phyloP scores from a whole-genome alignment of 2,888 invertebrate genomes.

The Leptopilina drosophilae region DNA sequence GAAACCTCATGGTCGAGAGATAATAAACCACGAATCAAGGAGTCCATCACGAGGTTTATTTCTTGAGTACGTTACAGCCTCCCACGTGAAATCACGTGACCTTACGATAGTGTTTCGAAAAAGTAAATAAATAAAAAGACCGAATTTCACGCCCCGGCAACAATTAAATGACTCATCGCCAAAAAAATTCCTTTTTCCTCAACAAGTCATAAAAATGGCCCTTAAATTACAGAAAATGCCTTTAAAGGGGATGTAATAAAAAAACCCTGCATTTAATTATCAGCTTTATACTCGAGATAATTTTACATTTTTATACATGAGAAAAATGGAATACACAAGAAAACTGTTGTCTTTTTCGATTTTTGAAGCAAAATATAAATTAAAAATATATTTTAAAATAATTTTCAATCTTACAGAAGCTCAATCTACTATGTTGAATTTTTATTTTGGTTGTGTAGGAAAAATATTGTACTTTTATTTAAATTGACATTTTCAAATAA shows the following conservation, averaged over 20 bases:
- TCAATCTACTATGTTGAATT: no score
- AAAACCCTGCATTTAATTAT: not conserved
- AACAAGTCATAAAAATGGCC: slow-evolving; percentile 26
- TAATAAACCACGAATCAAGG: slow-evolving; percentile 28
- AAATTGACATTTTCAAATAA: no score
- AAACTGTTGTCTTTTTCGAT: no score
- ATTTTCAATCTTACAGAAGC: no score
- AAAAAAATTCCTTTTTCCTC: slow-evolving; percentile 18
- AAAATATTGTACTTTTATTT: no score
- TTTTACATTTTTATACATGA: no score
- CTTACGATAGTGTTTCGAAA: slow-evolving; percentile 8
- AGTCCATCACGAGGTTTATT: slow-evolving; percentile 30
- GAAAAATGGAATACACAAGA: no score
- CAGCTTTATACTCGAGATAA: not conserved
- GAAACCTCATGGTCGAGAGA: not conserved
- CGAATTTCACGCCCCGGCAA: slow-evolving; percentile 28
- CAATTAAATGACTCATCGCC: slow-evolving; percentile 36
- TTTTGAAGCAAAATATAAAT: no score
- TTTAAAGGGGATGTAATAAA: slow-evolving; percentile 2
- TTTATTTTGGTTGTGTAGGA: no score
- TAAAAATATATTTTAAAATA: no score
- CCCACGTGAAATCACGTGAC: slow-evolving; percentile 41
- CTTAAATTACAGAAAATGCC: slow-evolving; percentile 1
- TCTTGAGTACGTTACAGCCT: slow-evolving; percentile 43
- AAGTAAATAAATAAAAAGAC: slow-evolving; percentile 21